A percentile compares a stretch with the other conserved stretches of the same genome.
phyloP scores from a whole-genome alignment of 2,888 invertebrate genomes.

The Celastrina argiolus region DNA sequence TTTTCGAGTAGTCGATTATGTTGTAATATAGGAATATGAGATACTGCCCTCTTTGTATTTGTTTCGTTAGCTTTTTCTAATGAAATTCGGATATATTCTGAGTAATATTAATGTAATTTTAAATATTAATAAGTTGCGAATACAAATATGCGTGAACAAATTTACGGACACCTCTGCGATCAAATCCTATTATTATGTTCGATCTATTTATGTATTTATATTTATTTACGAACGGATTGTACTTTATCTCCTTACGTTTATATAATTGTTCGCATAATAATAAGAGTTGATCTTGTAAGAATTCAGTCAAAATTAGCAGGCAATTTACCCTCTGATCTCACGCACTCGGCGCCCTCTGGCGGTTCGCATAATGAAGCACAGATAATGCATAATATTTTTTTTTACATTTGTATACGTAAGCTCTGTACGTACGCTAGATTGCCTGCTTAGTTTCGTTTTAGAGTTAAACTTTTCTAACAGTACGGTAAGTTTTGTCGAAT shows the following conservation, averaged over 20 bases:
- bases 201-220: conserved; percentile 25
- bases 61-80: conserved; percentile 47
- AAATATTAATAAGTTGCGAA: conserved; percentile 50
- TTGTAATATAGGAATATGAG: conserved; percentile 71
- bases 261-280: conserved; percentile 33
- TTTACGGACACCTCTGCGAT: conserved; percentile 41
- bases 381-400: conserved; percentile 57
- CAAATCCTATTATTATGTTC: conserved; percentile 39
- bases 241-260: not conserved
- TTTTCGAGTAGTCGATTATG: conserved; percentile 66
- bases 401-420: conserved; percentile 39
- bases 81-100: conserved; percentile 34
- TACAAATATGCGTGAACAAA: conserved; percentile 54
- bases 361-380: conserved; percentile 58
- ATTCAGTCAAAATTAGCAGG: conserved; percentile 64
- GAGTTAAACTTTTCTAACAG: conserved; percentile 66
- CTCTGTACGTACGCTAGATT: conserved; percentile 44
- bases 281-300: conserved; percentile 39
- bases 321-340: conserved; percentile 73
- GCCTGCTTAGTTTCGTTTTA: conserved; percentile 64
- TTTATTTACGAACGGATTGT: conserved; percentile 4
- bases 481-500: conserved; percentile 73
- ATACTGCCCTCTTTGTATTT: conserved; percentile 70
- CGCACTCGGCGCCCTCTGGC: conserved; percentile 65
- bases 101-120: conserved; percentile 42